Conservation (phyloP, 92 coral and sea anemone species). For the Parazoanthus swiftii region DNA sequence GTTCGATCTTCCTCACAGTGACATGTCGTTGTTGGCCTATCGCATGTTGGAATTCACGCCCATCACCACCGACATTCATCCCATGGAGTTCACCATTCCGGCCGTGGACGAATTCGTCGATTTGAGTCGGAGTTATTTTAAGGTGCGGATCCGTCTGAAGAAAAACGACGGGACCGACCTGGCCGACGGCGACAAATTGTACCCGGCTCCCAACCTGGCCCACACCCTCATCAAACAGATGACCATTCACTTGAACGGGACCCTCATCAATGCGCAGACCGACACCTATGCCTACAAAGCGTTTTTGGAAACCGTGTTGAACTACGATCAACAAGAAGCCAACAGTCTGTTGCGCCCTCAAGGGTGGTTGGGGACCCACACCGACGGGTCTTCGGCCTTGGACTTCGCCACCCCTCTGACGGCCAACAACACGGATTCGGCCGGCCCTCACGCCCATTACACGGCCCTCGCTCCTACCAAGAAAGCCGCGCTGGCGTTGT, state of each 20-base stretch:
- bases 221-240: background rate
- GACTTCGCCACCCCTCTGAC: background rate
- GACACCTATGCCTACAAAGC: slow-evolving; percentile 26
- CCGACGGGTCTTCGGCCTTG: too few relatives aligned
- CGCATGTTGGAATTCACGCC: background rate
- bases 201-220: too few relatives aligned
- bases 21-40: background rate
- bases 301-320: background rate
- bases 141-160: background rate
- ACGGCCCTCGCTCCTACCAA: background rate
- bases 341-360: background rate
- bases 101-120: too few relatives aligned
- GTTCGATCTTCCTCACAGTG: background rate
- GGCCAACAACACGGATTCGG: background rate
- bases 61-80: background rate
- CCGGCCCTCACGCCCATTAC: background rate
- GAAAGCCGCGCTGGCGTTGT: background rate
- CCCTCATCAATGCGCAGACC: slow-evolving; percentile 12
- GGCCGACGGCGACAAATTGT: too few relatives aligned
- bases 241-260: background rate
- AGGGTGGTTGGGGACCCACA: background rate
- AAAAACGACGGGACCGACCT: background rate
- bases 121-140: slow-evolving; percentile 1
- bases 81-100: background rate
- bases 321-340: background rate